Conservation (phyloP, 2,888 invertebrate genomes). For the Bhutanitis thaidina region DNA sequence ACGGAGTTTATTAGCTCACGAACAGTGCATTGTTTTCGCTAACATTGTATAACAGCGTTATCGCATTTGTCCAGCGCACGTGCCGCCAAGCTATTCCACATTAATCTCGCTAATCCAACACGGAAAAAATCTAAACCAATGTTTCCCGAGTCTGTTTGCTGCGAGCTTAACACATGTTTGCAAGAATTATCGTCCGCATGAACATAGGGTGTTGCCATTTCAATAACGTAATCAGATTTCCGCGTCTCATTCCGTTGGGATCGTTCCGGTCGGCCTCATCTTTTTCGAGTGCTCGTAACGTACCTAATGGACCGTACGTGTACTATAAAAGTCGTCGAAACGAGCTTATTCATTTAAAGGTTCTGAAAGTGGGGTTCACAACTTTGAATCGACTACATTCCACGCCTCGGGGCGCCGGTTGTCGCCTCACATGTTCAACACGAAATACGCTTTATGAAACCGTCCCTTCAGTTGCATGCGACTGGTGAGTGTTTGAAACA, state of each 20-base stretch:
- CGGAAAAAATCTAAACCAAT: conserved; percentile 69
- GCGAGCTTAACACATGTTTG: conserved; percentile 56
- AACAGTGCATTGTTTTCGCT: background rate
- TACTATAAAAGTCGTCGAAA: conserved; percentile 48
- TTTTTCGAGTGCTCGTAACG: conserved; percentile 25
- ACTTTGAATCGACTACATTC: conserved; percentile 14
- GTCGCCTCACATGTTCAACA: conserved; percentile 48
- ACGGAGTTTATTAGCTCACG: background rate
- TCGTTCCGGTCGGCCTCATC: conserved; percentile 35
- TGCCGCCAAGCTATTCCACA: conserved; percentile 43
- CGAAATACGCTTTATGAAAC: conserved; percentile 47
- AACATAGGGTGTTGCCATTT: conserved; percentile 52
- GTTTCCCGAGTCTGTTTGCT: conserved; percentile 62
- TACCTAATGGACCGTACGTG: conserved; percentile 43
- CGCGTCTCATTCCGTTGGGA: conserved; percentile 40
- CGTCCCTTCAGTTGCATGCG: conserved; percentile 41
- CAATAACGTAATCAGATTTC: conserved; percentile 54
- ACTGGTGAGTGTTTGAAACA: conserved; percentile 48
- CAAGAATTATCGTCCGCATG: conserved; percentile 51
- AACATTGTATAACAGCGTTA: background rate
- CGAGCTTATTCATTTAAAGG: conserved; percentile 23
- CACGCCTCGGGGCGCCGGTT: conserved; percentile 35
- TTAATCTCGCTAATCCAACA: conserved; percentile 70
- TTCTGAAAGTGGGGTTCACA: conserved; percentile 3
- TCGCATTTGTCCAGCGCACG: conserved; percentile 51